Evolutionary conservation across 2,797 vertebrate genomes (phyloP).

Genomic region (Synaphobranchus kaupii): DNA sequence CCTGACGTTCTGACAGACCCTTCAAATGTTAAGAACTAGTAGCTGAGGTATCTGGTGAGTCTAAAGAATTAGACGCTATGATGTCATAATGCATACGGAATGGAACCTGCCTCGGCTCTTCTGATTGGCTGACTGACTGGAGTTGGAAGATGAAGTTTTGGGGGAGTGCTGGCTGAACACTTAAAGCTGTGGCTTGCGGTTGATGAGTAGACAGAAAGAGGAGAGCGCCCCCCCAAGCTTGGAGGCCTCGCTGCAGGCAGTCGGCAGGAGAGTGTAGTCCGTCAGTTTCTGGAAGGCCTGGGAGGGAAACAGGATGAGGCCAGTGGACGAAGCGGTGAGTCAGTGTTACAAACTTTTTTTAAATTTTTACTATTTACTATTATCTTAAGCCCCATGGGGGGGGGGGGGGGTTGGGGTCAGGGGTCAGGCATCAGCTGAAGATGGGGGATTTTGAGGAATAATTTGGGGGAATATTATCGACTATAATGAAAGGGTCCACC

Average conservation of each 20-base stretch:
- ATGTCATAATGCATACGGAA: neutral
- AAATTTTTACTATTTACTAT: too few relatives aligned
- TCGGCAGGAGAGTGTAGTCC: constrained; percentile 86
- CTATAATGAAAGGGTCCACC: neutral
- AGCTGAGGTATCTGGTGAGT: too few relatives aligned
- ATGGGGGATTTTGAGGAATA: too few relatives aligned
- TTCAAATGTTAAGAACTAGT: too few relatives aligned
- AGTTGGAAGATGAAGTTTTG: neutral
- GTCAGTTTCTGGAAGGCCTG: constrained; percentile 86
- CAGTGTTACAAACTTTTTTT: too few relatives aligned
- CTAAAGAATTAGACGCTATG: neutral
- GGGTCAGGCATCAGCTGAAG: too few relatives aligned
- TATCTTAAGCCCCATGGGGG: too few relatives aligned
- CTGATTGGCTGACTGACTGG: constrained; percentile 3
- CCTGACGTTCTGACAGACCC: too few relatives aligned
- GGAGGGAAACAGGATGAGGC: neutral
- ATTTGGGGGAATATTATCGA: too few relatives aligned
- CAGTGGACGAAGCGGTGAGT: too few relatives aligned
- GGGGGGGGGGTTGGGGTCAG: too few relatives aligned
- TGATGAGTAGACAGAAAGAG: constrained; percentile 87
- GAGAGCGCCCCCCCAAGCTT: constrained; percentile 85
- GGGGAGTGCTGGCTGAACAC: neutral
- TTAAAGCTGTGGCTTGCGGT: constrained; percentile 76
- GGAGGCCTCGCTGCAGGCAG: constrained; percentile 84
- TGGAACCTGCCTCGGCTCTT: neutral